Evolutionary conservation across 2,113 vertebrate genomes (phyloP).

Genomic region (Amazona vittata): DNA sequence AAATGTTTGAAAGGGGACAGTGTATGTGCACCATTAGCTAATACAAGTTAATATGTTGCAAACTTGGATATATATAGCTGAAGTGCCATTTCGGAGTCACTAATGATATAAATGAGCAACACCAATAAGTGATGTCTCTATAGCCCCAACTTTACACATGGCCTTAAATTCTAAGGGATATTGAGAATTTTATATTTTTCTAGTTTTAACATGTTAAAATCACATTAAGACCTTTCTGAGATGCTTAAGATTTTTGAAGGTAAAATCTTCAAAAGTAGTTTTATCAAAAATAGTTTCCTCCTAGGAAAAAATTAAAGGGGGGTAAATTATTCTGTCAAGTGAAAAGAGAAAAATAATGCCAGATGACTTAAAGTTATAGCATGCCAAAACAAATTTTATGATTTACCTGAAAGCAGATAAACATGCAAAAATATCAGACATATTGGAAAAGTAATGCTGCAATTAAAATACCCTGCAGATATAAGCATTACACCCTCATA

Average conservation of each 20-base stretch:
- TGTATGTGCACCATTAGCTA: background rate
- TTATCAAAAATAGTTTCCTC: background rate
- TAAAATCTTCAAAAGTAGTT: background rate
- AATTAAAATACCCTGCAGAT: background rate
- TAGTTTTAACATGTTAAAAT: background rate
- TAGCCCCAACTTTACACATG: background rate
- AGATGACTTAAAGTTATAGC: background rate
- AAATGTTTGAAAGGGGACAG: background rate
- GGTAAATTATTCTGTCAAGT: background rate
- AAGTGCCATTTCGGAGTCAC: background rate
- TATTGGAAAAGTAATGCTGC: background rate
- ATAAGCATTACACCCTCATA: background rate
- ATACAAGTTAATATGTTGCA: background rate
- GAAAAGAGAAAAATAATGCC: background rate
- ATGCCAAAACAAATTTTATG: background rate
- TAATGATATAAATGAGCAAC: background rate
- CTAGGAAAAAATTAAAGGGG: background rate
- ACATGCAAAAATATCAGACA: background rate
- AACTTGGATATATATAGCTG: background rate
- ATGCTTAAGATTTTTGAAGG: background rate
- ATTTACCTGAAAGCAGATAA: background rate
- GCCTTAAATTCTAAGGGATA: background rate
- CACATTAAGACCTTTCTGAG: background rate
- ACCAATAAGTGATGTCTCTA: background rate
- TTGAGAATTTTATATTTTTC: background rate